Base-by-base conservation (phyloP, 2,888 invertebrate species). In the Phaedon cochleariae region DNA sequence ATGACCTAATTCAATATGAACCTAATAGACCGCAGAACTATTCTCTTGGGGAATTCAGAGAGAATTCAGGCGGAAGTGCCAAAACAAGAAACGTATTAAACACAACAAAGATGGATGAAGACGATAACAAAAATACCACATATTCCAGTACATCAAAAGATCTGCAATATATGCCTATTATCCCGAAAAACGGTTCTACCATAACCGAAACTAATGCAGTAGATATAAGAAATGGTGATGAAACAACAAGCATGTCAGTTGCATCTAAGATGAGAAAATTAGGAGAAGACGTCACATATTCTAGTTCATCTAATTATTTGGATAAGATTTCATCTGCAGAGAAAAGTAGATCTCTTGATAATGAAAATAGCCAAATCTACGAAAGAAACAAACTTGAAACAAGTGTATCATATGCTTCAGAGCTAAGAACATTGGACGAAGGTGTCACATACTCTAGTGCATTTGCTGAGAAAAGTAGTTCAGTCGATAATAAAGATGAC, bases 251-350 rank as follows among this genome's bases (percentile, higher is more conserved):
- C 51, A 46, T 65, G 26, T 68, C 68, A 1, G 18, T 21, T 7
- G 68, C 63, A 0, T 68, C 68, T 0, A 65, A 54, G 48, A 12
- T 59, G 12, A 63, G 73, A 31, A 72, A 69, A 18, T 37, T 73
- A 31, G 71, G 72, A 5, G 22, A 45, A 29, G 37, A 31, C 12
- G n/a, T 12, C 1, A 41, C 22, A 17, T 37, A n/a, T 15, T 41
- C 29, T 41, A 58, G 58, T 46, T n/a, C 57, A 1, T 22, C 21
- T 41, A 10, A 34, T 34, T 7, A 34, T 6, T 10, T 34, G 12
- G 34, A 34, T 10, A 34, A 2, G 12, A 34, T 2, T 34, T 10
- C 34, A 6, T 9, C 34, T 34, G 15, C 15, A 4, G 41, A n/a
- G 15, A 41, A 41, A 15, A 41, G 41, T 41, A 2, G 15, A 15